A percentile compares a stretch with the other conserved stretches of the same genome.
Evolutionary conservation across 2,797 vertebrate genomes (phyloP).

Genomic region (Australoheros facetus): DNA sequence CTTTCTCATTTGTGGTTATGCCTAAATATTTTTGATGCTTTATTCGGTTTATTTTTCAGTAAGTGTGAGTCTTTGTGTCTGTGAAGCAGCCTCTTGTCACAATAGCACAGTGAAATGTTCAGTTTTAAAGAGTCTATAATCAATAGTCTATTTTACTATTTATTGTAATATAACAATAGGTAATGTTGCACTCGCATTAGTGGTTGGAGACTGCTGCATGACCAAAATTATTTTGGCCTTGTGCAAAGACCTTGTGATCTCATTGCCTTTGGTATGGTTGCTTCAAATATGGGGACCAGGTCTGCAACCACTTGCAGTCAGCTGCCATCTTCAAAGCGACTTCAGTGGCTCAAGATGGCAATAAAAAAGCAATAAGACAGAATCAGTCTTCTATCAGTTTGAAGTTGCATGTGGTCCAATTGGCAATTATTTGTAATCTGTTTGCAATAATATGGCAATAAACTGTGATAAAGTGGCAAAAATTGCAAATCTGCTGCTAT

Average conservation of each 20-base stretch:
- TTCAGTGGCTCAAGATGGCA: background rate
- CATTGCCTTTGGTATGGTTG: background rate
- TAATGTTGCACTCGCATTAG: background rate
- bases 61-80: background rate
- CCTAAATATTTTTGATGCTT: conserved; percentile 24
- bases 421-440: background rate
- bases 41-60: background rate
- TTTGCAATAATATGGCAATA: background rate
- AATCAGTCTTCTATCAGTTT: background rate
- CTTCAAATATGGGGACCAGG: background rate
- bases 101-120: background rate
- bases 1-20: conserved; percentile 25
- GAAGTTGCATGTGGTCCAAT: background rate
- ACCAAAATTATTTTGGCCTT: background rate
- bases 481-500: background rate
- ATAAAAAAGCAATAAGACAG: background rate
- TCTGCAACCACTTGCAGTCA: background rate
- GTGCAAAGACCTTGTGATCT: background rate
- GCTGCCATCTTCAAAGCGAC: background rate
- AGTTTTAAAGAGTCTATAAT: background rate
- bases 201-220: background rate
- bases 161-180: background rate
- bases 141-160: background rate
- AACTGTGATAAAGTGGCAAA: background rate
- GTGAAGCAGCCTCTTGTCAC: background rate